phyloP scores from a whole-genome alignment of 2,113 vertebrate genomes.

The Rhineura floridana region DNA sequence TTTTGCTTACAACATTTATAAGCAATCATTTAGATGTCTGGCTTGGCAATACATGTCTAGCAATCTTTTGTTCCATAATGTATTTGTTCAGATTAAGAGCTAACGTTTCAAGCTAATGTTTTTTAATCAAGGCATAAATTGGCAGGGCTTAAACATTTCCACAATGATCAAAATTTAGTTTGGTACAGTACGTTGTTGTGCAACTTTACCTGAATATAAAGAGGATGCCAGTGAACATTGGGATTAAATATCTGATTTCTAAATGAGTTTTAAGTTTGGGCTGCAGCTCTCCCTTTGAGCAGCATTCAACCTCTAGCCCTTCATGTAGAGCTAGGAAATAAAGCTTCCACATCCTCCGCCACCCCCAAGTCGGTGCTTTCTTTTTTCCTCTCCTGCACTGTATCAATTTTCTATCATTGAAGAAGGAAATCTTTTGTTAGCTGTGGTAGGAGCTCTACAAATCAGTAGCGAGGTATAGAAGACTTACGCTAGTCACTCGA shows the following conservation, averaged over 20 bases:
- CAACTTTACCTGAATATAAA: slow-evolving; percentile 27
- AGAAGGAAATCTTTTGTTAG: neutral
- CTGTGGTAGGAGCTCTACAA: slow-evolving; percentile 12
- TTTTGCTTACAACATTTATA: slow-evolving; percentile 6
- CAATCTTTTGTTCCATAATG: neutral
- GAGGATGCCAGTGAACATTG: neutral
- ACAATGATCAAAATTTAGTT: neutral
- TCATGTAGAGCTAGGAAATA: neutral
- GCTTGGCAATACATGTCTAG: neutral
- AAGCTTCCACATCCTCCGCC: neutral
- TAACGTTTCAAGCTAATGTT: slow-evolving; percentile 3
- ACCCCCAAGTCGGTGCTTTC: neutral
- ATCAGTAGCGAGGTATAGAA: neutral
- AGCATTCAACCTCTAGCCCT: neutral
- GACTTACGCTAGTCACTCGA: slow-evolving; percentile 98
- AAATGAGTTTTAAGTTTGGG: neutral
- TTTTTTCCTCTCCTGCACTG: neutral
- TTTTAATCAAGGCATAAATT: neutral
- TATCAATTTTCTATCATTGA: neutral
- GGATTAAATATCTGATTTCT: slow-evolving; percentile 7
- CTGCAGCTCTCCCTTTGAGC: neutral
- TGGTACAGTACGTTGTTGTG: neutral
- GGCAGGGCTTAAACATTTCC: neutral
- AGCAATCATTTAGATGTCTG: slow-evolving; percentile 4
- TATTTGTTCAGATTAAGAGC: slow-evolving; percentile 36